phyloP scores from a whole-genome alignment of 2,888 invertebrate species.

The Eudasyphora cyanicolor region DNA sequence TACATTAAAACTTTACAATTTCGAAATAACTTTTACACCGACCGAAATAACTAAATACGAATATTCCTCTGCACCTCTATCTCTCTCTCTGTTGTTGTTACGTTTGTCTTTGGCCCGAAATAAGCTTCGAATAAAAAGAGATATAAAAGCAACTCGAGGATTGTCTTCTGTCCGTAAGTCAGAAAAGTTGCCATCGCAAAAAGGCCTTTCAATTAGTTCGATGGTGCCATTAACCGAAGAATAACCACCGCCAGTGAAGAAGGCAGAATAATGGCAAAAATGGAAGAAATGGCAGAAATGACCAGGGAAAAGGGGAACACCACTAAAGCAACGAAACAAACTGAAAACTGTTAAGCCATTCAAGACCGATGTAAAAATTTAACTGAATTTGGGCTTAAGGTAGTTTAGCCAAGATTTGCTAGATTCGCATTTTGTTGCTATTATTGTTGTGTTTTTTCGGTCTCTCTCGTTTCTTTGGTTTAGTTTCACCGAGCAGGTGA shows the following conservation, averaged over 20 bases:
- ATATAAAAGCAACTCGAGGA: slow-evolving; percentile 42
- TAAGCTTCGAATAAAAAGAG: slow-evolving; percentile 45
- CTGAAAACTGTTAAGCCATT: slow-evolving; percentile 47
- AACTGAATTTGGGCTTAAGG: slow-evolving; percentile 46
- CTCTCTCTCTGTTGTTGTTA: slow-evolving; percentile 25
- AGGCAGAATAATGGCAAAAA: too few species aligned
- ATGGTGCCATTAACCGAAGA: slow-evolving; percentile 61
- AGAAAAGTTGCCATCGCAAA: slow-evolving; percentile 59
- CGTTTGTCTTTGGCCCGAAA: slow-evolving; percentile 31
- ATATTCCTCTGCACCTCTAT: slow-evolving; percentile 37
- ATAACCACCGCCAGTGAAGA: slow-evolving; percentile 53
- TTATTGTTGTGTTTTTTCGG: neutral
- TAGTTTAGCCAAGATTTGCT: slow-evolving; percentile 38
- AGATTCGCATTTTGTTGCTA: slow-evolving; percentile 22
- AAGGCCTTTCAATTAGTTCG: slow-evolving; percentile 74
- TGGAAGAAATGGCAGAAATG: slow-evolving; percentile 36
- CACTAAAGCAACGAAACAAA: slow-evolving; percentile 25
- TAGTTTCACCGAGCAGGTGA: slow-evolving; percentile 46
- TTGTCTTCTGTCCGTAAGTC: slow-evolving; percentile 55
- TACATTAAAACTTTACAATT: slow-evolving; percentile 65
- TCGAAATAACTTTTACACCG: slow-evolving; percentile 60
- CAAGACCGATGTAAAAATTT: slow-evolving; percentile 42
- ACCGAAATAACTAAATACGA: slow-evolving; percentile 31
- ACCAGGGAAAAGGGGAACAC: slow-evolving; percentile 47
- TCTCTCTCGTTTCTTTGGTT: neutral